Percentiles rank a stretch among this genome's conserved stretches.
Evolutionary conservation across 2,113 vertebrate species (phyloP).

Genomic region (Cygnus atratus): DNA sequence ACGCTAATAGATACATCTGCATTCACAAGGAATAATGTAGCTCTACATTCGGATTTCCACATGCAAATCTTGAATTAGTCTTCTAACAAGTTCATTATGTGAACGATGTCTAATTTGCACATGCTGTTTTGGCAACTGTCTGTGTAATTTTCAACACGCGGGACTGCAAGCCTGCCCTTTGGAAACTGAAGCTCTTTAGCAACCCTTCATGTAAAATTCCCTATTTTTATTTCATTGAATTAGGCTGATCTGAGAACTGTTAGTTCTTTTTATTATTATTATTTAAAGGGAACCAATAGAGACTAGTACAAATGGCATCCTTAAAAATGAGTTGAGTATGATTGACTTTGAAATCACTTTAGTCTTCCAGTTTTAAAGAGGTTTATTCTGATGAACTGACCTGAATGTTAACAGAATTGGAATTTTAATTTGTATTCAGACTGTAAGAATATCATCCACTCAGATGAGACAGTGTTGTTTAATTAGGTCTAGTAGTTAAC

Average conservation of each 20-base stretch:
- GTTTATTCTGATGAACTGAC: constrained; percentile 74
- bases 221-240: constrained; percentile 42
- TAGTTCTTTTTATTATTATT: neutral
- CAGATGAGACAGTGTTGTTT: constrained; percentile 73
- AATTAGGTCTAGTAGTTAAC: constrained; percentile 82
- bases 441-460: constrained; percentile 66
- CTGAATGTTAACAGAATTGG: constrained; percentile 75
- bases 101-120: constrained; percentile 64
- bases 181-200: constrained; percentile 50
- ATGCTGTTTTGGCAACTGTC: constrained; percentile 68
- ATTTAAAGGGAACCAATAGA: constrained; percentile 29
- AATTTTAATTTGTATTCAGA: constrained; percentile 80
- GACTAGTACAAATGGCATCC: constrained; percentile 16
- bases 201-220: constrained; percentile 46
- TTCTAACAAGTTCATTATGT: constrained; percentile 69
- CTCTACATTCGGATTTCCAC: constrained; percentile 53
- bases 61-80: constrained; percentile 70
- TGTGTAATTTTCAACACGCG: constrained; percentile 52
- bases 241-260: constrained; percentile 27
- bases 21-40: constrained; percentile 45
- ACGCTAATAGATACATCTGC: constrained; percentile 66
- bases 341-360: constrained; percentile 78
- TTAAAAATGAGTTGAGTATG: constrained; percentile 36
- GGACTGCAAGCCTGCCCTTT: constrained; percentile 57
- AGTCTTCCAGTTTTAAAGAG: constrained; percentile 69